Evolutionary conservation across 2,888 invertebrate species (phyloP).

Genomic region (Neoitamus cyanurus): DNA sequence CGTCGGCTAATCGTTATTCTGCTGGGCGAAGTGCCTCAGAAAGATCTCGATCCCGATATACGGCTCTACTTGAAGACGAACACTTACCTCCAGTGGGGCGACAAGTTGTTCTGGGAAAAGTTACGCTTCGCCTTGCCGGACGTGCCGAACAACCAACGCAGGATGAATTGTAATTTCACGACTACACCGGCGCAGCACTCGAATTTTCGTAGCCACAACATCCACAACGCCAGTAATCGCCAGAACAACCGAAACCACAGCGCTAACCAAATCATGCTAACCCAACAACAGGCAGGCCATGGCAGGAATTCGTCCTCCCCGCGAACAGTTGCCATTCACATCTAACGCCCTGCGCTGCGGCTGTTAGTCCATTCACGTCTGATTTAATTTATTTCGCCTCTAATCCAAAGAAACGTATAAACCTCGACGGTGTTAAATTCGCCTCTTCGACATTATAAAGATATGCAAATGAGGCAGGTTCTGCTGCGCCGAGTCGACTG

Average conservation of each 20-base stretch:
- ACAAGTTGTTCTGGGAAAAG: conserved; percentile 96
- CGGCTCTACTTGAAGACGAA: conserved; percentile 90
- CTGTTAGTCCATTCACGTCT: conserved; percentile 49
- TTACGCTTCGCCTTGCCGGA: conserved; percentile 92
- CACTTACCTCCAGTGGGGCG: conserved; percentile 92
- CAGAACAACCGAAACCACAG: conserved; percentile 41
- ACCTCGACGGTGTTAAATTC: conserved; percentile 21
- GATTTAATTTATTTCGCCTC: conserved; percentile 49
- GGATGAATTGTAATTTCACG: conserved; percentile 65
- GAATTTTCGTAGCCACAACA: conserved; percentile 71
- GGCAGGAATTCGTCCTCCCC: conserved; percentile 49
- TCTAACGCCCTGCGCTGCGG: conserved; percentile 47
- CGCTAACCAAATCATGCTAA: conserved; percentile 38
- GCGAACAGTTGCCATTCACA: conserved; percentile 58
- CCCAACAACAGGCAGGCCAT: conserved; percentile 50
- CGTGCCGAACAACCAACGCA: conserved; percentile 66
- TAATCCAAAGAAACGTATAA: conserved; percentile 44
- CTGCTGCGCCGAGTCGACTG: neutral
- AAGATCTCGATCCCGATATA: conserved; percentile 91
- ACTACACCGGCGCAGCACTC: conserved; percentile 82
- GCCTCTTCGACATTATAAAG: conserved; percentile 24
- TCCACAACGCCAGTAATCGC: conserved; percentile 26
- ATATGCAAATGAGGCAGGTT: conserved; percentile 39
- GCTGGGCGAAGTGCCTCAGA: conserved; percentile 87
- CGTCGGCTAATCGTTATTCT: conserved; percentile 91